A percentile compares a stretch with the other conserved stretches of the same genome.
Conservation (phyloP, 2,888 invertebrate species). For the Bellardia bayeri region DNA sequence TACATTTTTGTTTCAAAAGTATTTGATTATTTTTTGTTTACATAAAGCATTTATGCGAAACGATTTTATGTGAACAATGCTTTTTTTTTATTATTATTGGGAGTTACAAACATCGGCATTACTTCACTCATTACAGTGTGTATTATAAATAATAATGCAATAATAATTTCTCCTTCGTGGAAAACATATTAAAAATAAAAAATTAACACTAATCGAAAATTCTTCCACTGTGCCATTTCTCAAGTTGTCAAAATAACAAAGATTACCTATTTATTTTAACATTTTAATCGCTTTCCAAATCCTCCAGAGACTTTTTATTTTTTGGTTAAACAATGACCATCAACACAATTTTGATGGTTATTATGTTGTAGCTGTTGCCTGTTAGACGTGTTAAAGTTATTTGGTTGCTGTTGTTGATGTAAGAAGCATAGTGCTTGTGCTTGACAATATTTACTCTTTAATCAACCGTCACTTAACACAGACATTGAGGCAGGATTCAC, state of each 20-base stretch:
- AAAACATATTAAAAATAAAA: too few relatives aligned
- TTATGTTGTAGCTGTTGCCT: neutral
- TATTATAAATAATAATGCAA: too few relatives aligned
- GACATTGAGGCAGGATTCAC: neutral
- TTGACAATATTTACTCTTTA: slow-evolving; percentile 5
- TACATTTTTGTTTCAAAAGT: too few relatives aligned
- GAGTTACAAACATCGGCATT: too few relatives aligned
- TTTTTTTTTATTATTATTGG: too few relatives aligned
- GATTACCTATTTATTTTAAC: neutral
- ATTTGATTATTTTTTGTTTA: too few relatives aligned
- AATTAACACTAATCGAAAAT: too few relatives aligned
- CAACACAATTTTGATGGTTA: too few relatives aligned
- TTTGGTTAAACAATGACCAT: neutral
- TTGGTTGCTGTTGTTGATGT: neutral
- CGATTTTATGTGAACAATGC: too few relatives aligned
- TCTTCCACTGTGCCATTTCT: neutral
- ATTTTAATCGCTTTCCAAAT: slow-evolving; percentile 16
- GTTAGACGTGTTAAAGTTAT: neutral
- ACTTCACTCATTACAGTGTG: too few relatives aligned
- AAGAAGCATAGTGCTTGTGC: neutral
- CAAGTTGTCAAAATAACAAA: neutral
- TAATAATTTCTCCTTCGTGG: too few relatives aligned
- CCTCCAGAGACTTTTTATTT: slow-evolving; percentile 14
- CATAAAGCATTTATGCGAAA: too few relatives aligned
- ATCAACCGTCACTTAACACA: neutral